phyloP scores from a whole-genome alignment of 2,113 vertebrate species.

The Marmota monax region DNA sequence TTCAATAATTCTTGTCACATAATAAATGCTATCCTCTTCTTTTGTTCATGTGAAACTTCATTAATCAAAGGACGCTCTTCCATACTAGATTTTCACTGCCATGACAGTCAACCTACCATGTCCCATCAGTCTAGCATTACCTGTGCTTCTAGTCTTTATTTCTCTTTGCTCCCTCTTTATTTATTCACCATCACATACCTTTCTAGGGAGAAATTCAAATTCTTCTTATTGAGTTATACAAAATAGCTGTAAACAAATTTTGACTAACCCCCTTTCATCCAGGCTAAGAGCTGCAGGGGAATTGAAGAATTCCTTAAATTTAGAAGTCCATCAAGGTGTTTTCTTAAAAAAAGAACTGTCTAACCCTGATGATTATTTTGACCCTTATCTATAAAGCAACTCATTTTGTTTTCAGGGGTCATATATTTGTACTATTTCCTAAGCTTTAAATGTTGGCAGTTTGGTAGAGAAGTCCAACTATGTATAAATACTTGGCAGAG shows the following conservation, averaged over 20 bases:
- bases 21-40: no score
- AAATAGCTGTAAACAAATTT: background rate
- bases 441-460: conserved; percentile 7
- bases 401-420: background rate
- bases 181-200: background rate
- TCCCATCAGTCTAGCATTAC: background rate
- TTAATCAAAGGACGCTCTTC: background rate
- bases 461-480: background rate
- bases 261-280: background rate
- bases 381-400: background rate
- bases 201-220: conserved; percentile 10
- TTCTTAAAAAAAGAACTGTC: background rate
- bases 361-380: background rate
- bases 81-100: background rate
- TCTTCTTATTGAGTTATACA: background rate
- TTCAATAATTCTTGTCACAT: background rate
- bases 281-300: background rate
- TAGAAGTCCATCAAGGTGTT: background rate
- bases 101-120: background rate
- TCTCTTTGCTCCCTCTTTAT: background rate
- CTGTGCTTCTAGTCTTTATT: background rate
- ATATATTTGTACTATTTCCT: conserved; percentile 5
- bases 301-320: background rate
- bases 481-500: conserved; percentile 42
- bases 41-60: background rate